Percentiles rank a stretch among this genome's conserved stretches.
Conservation (phyloP, 2,888 invertebrate genomes). For the Troides aeacus region DNA sequence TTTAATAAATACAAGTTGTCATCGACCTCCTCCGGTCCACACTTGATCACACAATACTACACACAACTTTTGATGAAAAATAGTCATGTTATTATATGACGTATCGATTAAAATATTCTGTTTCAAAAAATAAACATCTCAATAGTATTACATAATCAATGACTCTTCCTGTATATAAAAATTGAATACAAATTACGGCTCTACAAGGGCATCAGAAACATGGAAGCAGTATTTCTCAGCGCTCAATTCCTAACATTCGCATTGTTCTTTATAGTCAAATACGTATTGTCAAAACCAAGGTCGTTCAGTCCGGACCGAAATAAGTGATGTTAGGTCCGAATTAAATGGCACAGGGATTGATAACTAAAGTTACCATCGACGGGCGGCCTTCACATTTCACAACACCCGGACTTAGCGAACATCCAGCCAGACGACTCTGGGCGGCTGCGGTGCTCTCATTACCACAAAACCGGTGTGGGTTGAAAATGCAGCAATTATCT, state of each 20-base stretch:
- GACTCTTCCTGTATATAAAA: constrained; percentile 23
- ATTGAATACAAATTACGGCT: constrained; percentile 10
- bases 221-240: constrained; percentile 20
- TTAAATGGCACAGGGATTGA: constrained; percentile 75
- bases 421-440: constrained; percentile 57
- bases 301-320: constrained; percentile 36
- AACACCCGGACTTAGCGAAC: constrained; percentile 76
- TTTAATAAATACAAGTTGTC: not conserved
- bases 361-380: constrained; percentile 66
- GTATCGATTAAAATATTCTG: constrained; percentile 15
- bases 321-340: constrained; percentile 42
- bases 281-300: constrained; percentile 35
- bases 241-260: not conserved
- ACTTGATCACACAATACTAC: not conserved
- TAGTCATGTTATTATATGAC: constrained; percentile 10
- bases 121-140: constrained; percentile 1
- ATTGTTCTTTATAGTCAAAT: constrained; percentile 20
- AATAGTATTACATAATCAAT: constrained; percentile 17
- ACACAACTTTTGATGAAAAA: not conserved
- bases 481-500: constrained; percentile 18
- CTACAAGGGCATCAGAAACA: constrained; percentile 19
- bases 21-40: not conserved
- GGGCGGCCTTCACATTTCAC: constrained; percentile 76
- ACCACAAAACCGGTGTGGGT: constrained; percentile 41
- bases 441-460: constrained; percentile 47